Evolutionary conservation across 2,888 invertebrate genomes (phyloP), one percentile per base, ranked within the genome.

Genomic region (Papilio demoleus): DNA sequence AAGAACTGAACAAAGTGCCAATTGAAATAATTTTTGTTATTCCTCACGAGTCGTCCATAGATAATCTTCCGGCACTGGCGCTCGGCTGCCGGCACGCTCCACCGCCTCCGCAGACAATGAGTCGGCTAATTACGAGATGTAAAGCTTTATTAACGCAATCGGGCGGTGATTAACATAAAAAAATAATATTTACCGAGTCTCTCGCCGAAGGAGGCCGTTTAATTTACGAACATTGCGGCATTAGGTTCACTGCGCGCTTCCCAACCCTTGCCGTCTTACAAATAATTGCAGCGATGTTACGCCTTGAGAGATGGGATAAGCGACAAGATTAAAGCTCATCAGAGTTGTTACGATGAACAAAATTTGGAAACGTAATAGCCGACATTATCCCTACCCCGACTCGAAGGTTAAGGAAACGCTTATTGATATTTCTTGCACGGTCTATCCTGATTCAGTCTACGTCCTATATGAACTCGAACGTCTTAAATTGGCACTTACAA

Each of bases 101-200:
- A 72, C 80, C 84, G 85, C 85, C 85, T 86, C 77, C 74, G 75
- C 82, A 88, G 88, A 90, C 88, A 90, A 89, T 87, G 82, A 83
- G 76, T 73, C 78, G 77, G 76, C 88, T 90, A 92, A 92, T 92
- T 92, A 91, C 87, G 83, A 87, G 87, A 90, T 90, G 90, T 90
- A 90, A 88, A 88, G 88, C 89, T 92, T 92, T 91, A 92, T 92
- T 90, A 92, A 89, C 90, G 88, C 90, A 89, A 91, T 91, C 88
- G 87, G 87, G 83, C 78, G 84, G 87, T 88, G 84, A 92, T 92
- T 92, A 92, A 91, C 92, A 92, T 92, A 92, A 92, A 92, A 92
- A 92, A 92, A 92, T 91, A 91, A 91, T 92, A 91, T 92, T 91
- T 91, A 90, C 90, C 80, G 83, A 82, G 80, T 84, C 81, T 83